These are phyloP conservation scores for Gymnogyps californianus DNA, from an alignment of 2,113 vertebrate genomes.

Conservation along the genomic window DNA sequence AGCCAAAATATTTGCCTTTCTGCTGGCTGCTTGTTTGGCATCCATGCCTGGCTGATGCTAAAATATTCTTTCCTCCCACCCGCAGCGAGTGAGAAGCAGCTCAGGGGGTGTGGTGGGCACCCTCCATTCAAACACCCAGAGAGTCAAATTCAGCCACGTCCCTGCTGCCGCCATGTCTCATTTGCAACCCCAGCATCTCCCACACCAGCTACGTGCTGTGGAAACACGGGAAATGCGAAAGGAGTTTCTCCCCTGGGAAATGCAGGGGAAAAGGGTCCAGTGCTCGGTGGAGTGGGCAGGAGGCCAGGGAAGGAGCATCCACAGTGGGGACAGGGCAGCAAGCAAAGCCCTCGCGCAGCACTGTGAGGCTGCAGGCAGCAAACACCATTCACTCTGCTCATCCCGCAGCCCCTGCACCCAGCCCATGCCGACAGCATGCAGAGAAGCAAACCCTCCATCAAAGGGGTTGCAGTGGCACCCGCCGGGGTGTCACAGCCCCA, in stretches of 20 bases:
- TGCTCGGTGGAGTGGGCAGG: background rate
- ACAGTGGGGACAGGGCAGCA: background rate
- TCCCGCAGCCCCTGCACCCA: background rate
- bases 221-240: background rate
- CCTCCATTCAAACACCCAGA: background rate
- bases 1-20: conserved; percentile 52
- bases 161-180: background rate
- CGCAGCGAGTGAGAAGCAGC: background rate
- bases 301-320: accelerated
- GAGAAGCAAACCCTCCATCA: background rate
- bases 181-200: background rate
- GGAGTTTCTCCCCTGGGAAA: background rate
- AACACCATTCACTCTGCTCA: background rate
- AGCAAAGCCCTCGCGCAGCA: background rate
- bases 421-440: accelerated
- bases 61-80: background rate
- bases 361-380: accelerated
- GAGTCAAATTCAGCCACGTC: background rate
- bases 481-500: background rate
- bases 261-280: background rate
- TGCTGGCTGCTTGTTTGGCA: conserved; percentile 27
- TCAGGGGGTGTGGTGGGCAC: background rate
- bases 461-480: background rate
- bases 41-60: background rate
- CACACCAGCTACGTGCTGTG: accelerated